Conservation (phyloP, 2,113 vertebrate genomes). For the Cyanoramphus novaezelandiae region DNA sequence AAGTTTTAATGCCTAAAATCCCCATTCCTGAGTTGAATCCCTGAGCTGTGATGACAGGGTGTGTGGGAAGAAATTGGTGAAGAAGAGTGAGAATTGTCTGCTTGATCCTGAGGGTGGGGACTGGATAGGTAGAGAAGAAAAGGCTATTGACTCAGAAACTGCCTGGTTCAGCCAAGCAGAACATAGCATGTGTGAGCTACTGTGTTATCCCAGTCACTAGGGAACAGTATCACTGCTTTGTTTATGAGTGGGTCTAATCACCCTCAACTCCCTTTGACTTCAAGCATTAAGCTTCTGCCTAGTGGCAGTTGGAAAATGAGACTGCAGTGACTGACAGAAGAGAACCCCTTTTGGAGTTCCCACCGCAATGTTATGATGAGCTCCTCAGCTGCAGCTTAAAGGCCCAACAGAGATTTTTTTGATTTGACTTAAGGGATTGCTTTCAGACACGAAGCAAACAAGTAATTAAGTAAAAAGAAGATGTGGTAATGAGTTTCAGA, state of each 20-base stretch:
- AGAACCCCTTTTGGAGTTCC: background rate
- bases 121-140: background rate
- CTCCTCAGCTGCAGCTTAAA: background rate
- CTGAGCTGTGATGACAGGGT: background rate
- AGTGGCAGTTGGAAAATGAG: background rate
- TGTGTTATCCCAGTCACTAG: background rate
- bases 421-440: background rate
- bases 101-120: fast-evolving
- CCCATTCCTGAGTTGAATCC: background rate
- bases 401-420: background rate
- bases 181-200: background rate
- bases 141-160: background rate
- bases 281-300: background rate
- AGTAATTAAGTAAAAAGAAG: conserved; percentile 7
- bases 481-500: conserved; percentile 33
- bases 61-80: background rate
- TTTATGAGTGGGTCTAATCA: background rate
- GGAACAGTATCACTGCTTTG: background rate
- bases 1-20: background rate
- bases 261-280: background rate
- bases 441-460: background rate
- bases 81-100: background rate
- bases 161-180: background rate
- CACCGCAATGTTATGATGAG: background rate
- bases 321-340: background rate